Conservation (phyloP, 2,113 vertebrate genomes). For the Raphicerus campestris region DNA sequence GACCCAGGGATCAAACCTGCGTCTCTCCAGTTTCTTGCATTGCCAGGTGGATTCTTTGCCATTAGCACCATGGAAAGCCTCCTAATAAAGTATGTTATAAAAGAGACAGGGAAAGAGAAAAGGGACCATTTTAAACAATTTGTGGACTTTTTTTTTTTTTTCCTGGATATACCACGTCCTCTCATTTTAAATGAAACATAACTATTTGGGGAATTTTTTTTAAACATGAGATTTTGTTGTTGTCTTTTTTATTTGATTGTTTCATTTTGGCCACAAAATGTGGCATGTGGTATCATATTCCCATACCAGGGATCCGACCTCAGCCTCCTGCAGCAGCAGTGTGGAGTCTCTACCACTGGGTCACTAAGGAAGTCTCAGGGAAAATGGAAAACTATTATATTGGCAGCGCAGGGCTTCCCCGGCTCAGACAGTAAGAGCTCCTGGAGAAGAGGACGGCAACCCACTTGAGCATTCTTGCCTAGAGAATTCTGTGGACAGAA, state of each 20-base stretch:
- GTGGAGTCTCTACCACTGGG: background rate
- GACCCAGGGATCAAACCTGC: background rate
- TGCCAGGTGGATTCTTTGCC: background rate
- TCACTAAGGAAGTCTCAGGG: background rate
- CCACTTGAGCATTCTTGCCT: background rate
- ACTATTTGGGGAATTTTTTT: background rate
- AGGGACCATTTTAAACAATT: conserved; percentile 9
- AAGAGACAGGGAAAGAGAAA: background rate
- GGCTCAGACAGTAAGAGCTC: background rate
- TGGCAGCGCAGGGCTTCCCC: background rate
- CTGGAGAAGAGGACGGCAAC: background rate
- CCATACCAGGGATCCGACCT: background rate
- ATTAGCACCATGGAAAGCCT: background rate
- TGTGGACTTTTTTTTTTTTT: background rate
- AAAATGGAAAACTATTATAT: background rate
- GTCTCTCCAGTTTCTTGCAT: background rate
- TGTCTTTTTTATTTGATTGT: background rate
- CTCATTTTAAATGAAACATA: background rate
- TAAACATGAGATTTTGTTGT: background rate
- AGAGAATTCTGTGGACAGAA: background rate
- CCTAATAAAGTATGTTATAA: background rate
- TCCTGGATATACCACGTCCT: background rate
- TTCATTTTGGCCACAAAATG: background rate
- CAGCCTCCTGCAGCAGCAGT: accelerated
- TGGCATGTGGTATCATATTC: background rate